Evolutionary conservation across 2,113 vertebrate genomes (phyloP).

Genomic region (Monopterus albus): DNA sequence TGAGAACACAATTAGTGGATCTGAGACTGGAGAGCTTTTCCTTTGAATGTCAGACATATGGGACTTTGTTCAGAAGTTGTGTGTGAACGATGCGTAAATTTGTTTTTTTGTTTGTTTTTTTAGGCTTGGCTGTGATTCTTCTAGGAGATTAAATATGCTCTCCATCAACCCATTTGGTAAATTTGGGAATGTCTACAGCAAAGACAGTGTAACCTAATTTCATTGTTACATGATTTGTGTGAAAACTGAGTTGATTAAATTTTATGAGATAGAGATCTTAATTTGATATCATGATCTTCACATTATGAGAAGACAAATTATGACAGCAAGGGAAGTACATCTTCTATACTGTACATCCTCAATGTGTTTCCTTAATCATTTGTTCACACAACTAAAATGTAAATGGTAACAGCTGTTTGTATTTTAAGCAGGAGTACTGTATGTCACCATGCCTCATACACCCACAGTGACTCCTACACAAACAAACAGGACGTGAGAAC

Average conservation of each 20-base stretch:
- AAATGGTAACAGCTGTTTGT: no score
- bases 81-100: not conserved
- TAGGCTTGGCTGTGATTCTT: not conserved
- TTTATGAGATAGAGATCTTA: not conserved
- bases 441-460: conserved; percentile 7
- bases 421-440: no score
- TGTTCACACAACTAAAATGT: no score
- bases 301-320: not conserved
- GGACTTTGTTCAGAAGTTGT: conserved; percentile 13
- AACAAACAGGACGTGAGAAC: not conserved
- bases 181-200: not conserved
- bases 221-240: not conserved
- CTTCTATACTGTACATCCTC: no score
- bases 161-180: no score
- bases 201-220: no score
- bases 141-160: not conserved
- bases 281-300: not conserved
- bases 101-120: not conserved
- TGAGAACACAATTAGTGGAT: conserved; percentile 41
- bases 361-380: no score
- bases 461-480: conserved; percentile 24
- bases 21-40: conserved; percentile 37
- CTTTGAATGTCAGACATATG: conserved; percentile 8
- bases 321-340: not conserved
- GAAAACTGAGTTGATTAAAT: not conserved